A percentile compares a stretch with the other conserved stretches of the same genome.
Evolutionary conservation across 2,113 vertebrate species (phyloP).

Genomic region (Pluvianellus socialis): DNA sequence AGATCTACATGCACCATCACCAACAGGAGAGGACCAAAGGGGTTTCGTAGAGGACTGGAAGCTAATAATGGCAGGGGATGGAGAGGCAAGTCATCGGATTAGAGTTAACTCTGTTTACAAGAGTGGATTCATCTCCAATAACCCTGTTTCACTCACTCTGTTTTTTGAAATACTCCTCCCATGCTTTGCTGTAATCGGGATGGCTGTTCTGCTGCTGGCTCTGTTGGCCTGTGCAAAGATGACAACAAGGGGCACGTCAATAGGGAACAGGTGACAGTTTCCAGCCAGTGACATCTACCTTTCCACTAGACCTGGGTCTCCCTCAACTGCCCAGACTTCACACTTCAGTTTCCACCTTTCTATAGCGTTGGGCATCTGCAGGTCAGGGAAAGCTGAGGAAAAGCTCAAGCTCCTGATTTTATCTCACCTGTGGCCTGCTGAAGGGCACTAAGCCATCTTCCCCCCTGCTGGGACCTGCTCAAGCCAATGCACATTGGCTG

Average conservation of each 20-base stretch:
- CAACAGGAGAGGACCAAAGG: neutral
- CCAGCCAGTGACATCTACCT: constrained; percentile 19
- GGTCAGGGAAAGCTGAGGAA: neutral
- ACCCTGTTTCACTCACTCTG: constrained; percentile 80
- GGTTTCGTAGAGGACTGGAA: neutral
- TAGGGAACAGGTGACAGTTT: neutral
- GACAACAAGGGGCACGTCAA: constrained; percentile 56
- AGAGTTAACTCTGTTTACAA: neutral
- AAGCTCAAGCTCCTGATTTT: neutral
- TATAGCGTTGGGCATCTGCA: neutral
- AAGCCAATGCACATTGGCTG: neutral
- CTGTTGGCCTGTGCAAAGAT: constrained; percentile 84
- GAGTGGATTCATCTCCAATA: neutral
- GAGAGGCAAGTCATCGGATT: neutral
- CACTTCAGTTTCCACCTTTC: neutral
- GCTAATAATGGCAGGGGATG: neutral
- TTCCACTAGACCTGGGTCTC: neutral
- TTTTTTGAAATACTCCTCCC: constrained; percentile 95
- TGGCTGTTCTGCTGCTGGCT: constrained; percentile 90
- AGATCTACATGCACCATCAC: constrained; percentile 11
- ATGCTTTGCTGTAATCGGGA: constrained; percentile 92
- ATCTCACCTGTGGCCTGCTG: neutral
- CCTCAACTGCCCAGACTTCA: neutral
- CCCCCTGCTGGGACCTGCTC: neutral
- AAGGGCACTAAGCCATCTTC: neutral